Base-by-base conservation (phyloP, 2,113 vertebrate genomes). In the Plotosus lineatus region DNA sequence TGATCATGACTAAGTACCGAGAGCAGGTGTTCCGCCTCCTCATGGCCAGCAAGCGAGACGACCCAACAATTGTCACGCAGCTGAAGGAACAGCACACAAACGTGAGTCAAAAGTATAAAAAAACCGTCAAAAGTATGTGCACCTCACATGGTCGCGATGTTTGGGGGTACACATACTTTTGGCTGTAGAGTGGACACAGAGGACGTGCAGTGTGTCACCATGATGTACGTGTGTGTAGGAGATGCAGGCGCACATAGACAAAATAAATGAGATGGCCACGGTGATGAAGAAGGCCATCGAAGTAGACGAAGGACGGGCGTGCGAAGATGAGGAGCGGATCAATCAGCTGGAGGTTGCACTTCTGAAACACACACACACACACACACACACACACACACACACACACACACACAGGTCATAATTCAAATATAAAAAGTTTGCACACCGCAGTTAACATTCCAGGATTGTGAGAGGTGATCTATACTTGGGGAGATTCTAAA, bases 1-100 rank as follows among this genome's bases (percentile, higher is more conserved):
- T 99, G 77, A 99, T 99, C 85, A 98, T 99, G 96, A 98, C 93
- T 91, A 98, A 98, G 86, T 98, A 98, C 89, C 95, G 96, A 82
- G 97, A 99, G 85, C 97, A 99, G 89, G 96, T 97, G 89, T 98
- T 98, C 74, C 92, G 97, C 83, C 88, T 98, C 77, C 93, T 99
- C 21, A 98, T 97, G 95, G 92, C 96, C 0, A 96, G 96, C 90
- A 98, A 98, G 88, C 96, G 94, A 83, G 97, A 99, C 9, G 95
- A 98, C 72, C 96, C 95, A 0, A 69, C 94, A 81, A 95, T 98
- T 55, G 93, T 98, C 85, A 94, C 90, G 38, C 97, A 97, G 92
- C 90, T 99, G 72, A 96, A 97, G 87, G 98, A 99, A 80, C 96
- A 98, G 86, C 98, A 99, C 90, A 96, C 96, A 69, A 96, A 95